These are phyloP conservation scores for Ciconia nigra DNA, from an alignment of 2,797 vertebrate species.

Conservation along the genomic window DNA sequence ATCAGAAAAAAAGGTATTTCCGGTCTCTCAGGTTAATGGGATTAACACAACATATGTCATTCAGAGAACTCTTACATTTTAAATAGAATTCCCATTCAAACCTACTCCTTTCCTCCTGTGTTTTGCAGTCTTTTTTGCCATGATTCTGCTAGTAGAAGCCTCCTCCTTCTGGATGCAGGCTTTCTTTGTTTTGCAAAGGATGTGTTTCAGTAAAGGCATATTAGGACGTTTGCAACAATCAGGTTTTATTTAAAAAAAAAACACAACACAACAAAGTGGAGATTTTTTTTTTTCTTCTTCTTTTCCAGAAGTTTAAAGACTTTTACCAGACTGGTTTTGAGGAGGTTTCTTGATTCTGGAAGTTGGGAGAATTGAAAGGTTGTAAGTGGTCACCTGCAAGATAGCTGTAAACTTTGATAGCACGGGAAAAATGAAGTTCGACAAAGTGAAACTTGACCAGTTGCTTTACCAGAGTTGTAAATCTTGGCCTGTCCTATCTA, in stretches of 20 bases:
- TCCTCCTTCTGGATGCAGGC: neutral
- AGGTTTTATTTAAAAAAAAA: neutral
- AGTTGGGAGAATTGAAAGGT: neutral
- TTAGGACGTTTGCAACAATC: neutral
- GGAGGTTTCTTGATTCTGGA: neutral
- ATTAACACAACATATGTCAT: neutral
- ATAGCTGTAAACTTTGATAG: neutral
- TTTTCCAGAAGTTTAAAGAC: neutral
- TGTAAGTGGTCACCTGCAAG: neutral
- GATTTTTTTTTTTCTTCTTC: neutral
- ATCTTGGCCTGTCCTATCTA: neutral
- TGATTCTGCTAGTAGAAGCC: neutral
- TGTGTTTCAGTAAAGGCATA: neutral
- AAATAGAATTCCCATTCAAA: neutral
- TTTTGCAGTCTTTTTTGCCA: neutral
- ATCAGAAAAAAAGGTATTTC: neutral
- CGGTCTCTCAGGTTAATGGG: neutral
- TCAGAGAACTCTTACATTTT: conserved; percentile 6
- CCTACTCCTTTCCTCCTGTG: neutral
- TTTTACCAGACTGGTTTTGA: neutral
- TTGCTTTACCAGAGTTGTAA: neutral
- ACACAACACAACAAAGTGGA: neutral
- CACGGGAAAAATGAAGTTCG: neutral
- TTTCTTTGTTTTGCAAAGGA: neutral
- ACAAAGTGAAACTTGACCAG: neutral